phyloP scores from a whole-genome alignment of 2,888 invertebrate species.

The Tenthredo livida region DNA sequence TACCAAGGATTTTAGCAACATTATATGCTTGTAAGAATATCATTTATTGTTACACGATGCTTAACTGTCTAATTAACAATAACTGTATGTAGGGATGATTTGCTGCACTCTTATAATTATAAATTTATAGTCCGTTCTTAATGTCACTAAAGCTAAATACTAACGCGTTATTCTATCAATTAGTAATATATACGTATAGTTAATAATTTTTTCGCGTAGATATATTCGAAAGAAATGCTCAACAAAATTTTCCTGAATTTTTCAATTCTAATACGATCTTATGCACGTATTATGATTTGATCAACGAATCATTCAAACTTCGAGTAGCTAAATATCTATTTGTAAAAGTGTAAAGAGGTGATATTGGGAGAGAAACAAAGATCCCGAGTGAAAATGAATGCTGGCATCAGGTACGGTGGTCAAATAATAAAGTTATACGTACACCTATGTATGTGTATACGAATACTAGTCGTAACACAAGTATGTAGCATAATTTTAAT shows the following conservation, averaged over 20 bases:
- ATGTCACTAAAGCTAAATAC: neutral
- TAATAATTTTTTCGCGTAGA: neutral
- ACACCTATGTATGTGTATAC: neutral
- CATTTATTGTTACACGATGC: slow-evolving; percentile 5
- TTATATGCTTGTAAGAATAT: neutral
- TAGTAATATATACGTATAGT: neutral
- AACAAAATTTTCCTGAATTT: neutral
- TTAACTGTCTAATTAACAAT: slow-evolving; percentile 3
- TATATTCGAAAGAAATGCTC: neutral
- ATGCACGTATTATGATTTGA: too few species aligned
- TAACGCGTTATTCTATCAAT: neutral
- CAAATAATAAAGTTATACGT: too few species aligned
- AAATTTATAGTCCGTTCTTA: neutral
- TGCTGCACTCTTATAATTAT: neutral
- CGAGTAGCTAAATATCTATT: neutral
- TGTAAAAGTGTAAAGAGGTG: neutral
- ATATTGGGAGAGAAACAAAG: neutral
- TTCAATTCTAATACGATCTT: neutral
- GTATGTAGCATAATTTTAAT: neutral
- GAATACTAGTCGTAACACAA: neutral
- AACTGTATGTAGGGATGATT: neutral
- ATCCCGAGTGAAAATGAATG: neutral
- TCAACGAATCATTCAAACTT: neutral
- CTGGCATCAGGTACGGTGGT: slow-evolving; percentile 38
- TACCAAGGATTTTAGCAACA: neutral